These are phyloP conservation scores for Carpatolechia fugitivella DNA, from an alignment of 2,888 invertebrate species.

Conservation along the genomic window DNA sequence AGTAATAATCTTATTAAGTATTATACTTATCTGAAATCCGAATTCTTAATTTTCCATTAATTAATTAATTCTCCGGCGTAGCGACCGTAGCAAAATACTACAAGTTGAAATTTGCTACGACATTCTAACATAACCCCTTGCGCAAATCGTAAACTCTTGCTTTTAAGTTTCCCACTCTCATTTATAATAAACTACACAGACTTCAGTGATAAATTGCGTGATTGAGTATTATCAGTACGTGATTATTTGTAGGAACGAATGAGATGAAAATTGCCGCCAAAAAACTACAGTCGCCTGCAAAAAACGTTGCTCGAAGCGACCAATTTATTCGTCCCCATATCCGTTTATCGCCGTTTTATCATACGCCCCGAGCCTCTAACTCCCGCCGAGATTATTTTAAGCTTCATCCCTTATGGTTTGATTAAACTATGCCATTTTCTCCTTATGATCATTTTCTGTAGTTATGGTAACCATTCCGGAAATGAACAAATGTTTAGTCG, in stretches of 20 bases:
- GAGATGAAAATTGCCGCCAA: conserved; percentile 36
- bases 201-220: no score
- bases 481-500: background rate
- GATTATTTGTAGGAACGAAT: conserved; percentile 14
- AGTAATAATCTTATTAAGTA: no score
- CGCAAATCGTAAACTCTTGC: no score
- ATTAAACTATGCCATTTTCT: conserved; percentile 58
- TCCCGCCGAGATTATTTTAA: conserved; percentile 70
- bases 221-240: no score
- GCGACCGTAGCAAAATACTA: no score
- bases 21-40: no score
- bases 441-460: no score
- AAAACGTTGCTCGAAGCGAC: conserved; percentile 65
- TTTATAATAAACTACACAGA: no score
- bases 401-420: conserved; percentile 69
- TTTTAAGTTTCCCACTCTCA: no score
- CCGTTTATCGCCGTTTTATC: conserved; percentile 74
- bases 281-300: conserved; percentile 56
- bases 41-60: no score
- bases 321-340: conserved; percentile 73
- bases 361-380: conserved; percentile 65
- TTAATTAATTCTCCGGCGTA: no score
- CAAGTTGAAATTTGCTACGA: background rate
- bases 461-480: background rate
- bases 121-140: no score